These are phyloP conservation scores for Drosophila neocordata DNA, from an alignment of 1,140 invertebrate genomes.

Conservation along the genomic window DNA sequence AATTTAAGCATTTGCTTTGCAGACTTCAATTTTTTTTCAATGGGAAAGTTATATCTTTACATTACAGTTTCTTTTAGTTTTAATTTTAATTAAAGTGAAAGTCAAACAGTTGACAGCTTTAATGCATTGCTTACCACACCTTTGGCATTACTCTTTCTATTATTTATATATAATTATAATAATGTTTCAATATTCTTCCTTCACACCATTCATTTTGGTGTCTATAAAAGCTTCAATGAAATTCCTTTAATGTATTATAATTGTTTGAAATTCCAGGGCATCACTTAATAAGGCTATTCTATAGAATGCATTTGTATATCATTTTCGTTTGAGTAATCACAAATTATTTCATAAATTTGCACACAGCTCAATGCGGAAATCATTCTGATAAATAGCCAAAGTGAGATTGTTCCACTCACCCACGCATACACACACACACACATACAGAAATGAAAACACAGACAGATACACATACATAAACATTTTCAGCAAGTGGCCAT, in stretches of 20 bases:
- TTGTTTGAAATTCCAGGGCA: not conserved
- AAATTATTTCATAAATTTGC: constrained; percentile 14
- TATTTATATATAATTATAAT: too few relatives aligned
- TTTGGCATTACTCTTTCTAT: too few relatives aligned
- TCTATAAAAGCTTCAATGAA: not conserved
- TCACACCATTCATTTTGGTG: too few relatives aligned
- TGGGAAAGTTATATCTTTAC: too few relatives aligned
- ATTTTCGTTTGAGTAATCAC: constrained; percentile 9
- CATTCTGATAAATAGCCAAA: constrained; percentile 53
- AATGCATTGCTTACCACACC: too few relatives aligned
- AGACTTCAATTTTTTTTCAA: too few relatives aligned
- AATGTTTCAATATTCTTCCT: too few relatives aligned
- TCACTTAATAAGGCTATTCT: constrained; percentile 4
- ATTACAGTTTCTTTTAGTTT: too few relatives aligned
- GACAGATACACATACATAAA: not conserved
- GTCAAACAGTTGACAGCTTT: too few relatives aligned
- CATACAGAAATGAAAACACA: not conserved
- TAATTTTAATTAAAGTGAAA: too few relatives aligned
- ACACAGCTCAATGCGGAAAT: constrained; percentile 31
- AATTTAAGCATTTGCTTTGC: too few relatives aligned
- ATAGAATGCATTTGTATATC: constrained; percentile 11
- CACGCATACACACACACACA: constrained; percentile 1
- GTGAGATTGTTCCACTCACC: constrained; percentile 21
- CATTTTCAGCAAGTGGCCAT: constrained; percentile 30
- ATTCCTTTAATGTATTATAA: not conserved